Evolutionary conservation across 2,888 invertebrate genomes (phyloP).

Genomic region (Lasius fuliginosus): DNA sequence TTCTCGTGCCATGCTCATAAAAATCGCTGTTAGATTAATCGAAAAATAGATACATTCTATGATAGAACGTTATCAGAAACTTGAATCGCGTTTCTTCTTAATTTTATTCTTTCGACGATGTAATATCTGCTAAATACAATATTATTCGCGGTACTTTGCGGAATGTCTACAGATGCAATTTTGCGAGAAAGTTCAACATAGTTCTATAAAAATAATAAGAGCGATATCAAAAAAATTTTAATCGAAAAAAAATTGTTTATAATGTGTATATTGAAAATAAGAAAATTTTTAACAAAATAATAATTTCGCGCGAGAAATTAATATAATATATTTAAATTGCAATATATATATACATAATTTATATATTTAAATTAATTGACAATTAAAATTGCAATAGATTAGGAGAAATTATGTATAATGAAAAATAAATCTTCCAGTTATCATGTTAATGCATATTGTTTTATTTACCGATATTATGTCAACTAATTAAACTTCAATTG

Average conservation of each 20-base stretch:
- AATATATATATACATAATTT: too few species aligned
- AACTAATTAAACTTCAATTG: constrained; percentile 14
- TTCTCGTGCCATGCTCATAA: not conserved
- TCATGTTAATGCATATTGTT: not conserved
- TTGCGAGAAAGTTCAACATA: not conserved
- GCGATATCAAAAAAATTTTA: not conserved
- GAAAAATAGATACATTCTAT: constrained; percentile 1
- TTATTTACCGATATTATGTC: not conserved
- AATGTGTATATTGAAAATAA: not conserved
- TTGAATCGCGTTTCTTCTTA: not conserved
- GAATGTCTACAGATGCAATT: not conserved
- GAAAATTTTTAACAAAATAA: not conserved
- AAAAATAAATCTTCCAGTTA: not conserved
- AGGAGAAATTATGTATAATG: not conserved
- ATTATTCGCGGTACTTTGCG: not conserved
- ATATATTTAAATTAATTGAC: not conserved
- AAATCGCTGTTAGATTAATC: constrained; percentile 10
- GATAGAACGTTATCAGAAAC: not conserved
- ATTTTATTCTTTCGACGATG: not conserved
- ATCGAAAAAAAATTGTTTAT: not conserved
- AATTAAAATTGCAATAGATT: not conserved
- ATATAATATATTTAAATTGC: not conserved
- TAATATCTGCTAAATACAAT: not conserved
- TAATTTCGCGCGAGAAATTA: not conserved
- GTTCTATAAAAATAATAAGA: not conserved